Percentiles rank a stretch among this genome's conserved stretches.
Conservation (phyloP, 2,888 invertebrate species). For the Chymomyza fuscimana region DNA sequence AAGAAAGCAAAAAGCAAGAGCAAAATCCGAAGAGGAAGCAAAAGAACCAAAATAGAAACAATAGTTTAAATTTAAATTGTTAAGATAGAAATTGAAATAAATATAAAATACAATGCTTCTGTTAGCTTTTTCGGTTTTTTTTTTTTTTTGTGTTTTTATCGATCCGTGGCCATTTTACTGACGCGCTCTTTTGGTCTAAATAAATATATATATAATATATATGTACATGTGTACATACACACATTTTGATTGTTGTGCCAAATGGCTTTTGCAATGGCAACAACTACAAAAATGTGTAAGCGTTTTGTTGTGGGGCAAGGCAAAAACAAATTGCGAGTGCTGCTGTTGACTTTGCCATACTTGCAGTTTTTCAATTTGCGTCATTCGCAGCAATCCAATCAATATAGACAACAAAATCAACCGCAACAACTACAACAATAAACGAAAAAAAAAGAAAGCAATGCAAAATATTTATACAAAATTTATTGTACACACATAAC, state of each 20-base stretch:
- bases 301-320: constrained; percentile 23
- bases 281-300: constrained; percentile 23
- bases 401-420: constrained; percentile 23
- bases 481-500: neutral
- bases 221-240: constrained; percentile 26
- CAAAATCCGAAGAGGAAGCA: constrained; percentile 2
- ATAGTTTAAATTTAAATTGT: constrained; percentile 52
- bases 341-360: constrained; percentile 45
- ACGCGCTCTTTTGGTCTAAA: constrained; percentile 45
- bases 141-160: constrained; percentile 28
- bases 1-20: neutral
- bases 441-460: constrained; percentile 23
- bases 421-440: neutral
- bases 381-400: constrained; percentile 44
- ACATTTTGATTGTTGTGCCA: constrained; percentile 59
- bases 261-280: constrained; percentile 42
- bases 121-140: neutral
- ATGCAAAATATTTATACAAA: constrained; percentile 31
- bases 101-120: constrained; percentile 14
- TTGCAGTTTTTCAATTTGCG: constrained; percentile 57
- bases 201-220: constrained; percentile 31
- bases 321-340: constrained; percentile 48
- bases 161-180: constrained; percentile 51
- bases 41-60: constrained; percentile 43
- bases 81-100: constrained; percentile 36